These are phyloP conservation scores for Meloidogyne exigua DNA, from an alignment of 1,140 invertebrate genomes.

Conservation along the genomic window DNA sequence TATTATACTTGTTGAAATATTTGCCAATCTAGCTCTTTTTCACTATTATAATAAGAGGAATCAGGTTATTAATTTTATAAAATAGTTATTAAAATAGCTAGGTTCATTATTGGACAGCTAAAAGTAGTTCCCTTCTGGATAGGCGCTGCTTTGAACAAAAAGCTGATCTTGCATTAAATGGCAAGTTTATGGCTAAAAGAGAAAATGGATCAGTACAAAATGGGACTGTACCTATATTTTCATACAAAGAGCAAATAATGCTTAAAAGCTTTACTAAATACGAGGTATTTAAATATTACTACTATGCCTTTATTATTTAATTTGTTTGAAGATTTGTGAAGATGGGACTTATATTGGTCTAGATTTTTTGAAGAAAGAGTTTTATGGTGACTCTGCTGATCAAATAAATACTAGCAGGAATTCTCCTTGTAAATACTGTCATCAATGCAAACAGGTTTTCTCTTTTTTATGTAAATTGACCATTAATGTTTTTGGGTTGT, in stretches of 20 bases:
- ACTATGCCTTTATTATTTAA: background rate
- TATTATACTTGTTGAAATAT: conserved; percentile 38
- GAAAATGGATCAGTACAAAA: background rate
- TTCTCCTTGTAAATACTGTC: conserved; percentile 10
- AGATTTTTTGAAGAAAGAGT: background rate
- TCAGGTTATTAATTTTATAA: conserved; percentile 30
- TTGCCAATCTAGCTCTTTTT: conserved; percentile 39
- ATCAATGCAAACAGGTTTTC: conserved; percentile 11
- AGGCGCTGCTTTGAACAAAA: conserved; percentile 3
- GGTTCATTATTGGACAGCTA: conserved; percentile 46
- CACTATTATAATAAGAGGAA: conserved; percentile 48
- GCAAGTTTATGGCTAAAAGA: background rate
- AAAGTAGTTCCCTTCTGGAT: conserved; percentile 39
- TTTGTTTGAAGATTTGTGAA: conserved; percentile 12
- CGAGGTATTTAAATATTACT: background rate
- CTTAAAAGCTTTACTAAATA: conserved; percentile 14
- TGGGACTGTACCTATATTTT: background rate
- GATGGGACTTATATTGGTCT: conserved; percentile 12
- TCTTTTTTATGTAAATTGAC: background rate
- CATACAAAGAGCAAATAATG: background rate
- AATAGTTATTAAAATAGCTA: background rate
- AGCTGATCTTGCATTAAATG: conserved; percentile 10
- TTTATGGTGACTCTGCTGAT: background rate
- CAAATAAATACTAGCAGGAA: background rate
- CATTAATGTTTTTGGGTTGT: conserved; percentile 32